Base-by-base conservation (phyloP, 2,888 invertebrate genomes). In the Tachina fera region DNA sequence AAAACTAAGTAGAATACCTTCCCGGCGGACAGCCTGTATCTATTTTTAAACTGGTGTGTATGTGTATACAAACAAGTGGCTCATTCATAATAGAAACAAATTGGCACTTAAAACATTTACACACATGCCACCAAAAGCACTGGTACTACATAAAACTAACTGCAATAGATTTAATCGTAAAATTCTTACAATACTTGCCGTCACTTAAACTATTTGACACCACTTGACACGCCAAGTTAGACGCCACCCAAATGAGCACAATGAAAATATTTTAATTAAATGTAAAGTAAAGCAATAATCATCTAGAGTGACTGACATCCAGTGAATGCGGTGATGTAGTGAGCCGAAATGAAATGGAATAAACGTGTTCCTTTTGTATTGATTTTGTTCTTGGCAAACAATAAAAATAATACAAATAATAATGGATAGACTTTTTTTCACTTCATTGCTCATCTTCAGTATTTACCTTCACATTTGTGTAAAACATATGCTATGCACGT, bases 121-220 rank as follows among this genome's bases (percentile, higher is more conserved):
- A 58, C 45, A 68, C 72, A 60, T 68, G 51, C 31, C 47, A 58
- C 58, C 68, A 43, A 9, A 49, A 63, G 45, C 49, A 43, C 41
- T 31, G 22, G 16, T 0, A 19, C 41, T 49, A 31, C 6, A 31
- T 31, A 56, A 19, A 51, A 56, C 49, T 74, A 13, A 65, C 49
- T 72, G 65, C 49, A 22, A 60, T 60, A 51, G 47, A 77, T 53
- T 68, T 61, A 41, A 43, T 61, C 47, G 53, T 53, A 49, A 47
- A 56, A 47, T 41, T 72, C 60, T 67, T 77, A 61, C 60, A 61
- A 60, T 78, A 47, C 67, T 67, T 83, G 77, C 60, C 65, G 71
- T 65, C 83, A 78, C 83, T 83, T 83, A 74, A 83, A 77, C 72
- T 78, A 78, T 83, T 83, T 83, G 83, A 78, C 77, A 74, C 47